Base-by-base conservation (phyloP, 2,888 invertebrate genomes). In the Priocnemis perturbator region DNA sequence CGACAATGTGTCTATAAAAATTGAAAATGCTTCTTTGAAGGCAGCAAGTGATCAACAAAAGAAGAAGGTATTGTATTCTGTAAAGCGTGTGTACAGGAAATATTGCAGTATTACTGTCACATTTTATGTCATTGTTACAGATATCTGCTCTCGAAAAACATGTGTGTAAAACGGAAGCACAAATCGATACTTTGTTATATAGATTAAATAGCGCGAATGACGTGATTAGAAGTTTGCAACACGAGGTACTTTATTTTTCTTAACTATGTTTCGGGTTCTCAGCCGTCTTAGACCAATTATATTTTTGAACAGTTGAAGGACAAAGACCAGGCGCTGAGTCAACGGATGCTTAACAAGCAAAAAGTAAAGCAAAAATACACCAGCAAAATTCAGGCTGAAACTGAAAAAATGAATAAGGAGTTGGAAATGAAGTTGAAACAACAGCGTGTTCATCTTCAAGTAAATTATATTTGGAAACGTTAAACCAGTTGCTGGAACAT, bases 381-480 rank as follows among this genome's bases (percentile, higher is more conserved):
- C 59, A 86, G 77, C 37, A 89, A 89, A 76, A 91, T 95, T 48
- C 94, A 93, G 0, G 91, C 92, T 0, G 94, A 95, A 85, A 93
- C 93, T 70, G 95, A 95, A 74, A 95, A 93, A 85, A 90, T 92
- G 85, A 93, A 92, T 11, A 92, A 93, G 60, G 94, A 95, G 86
- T 90, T 94, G 17, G 92, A 93, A 73, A 87, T 86, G 1, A 92
- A 92, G 82, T 81, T 93, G 62, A 89, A 91, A 0, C 89, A 91
- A 69, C 92, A 93, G 77, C 89, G 91, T n/a, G 90, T 91, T 26
- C 91, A 91, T 73, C 82, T 91, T 64, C 89, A 89, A 75, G 90
- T 91, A 50, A 50, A 50, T 50, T 17, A 1, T 4, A 17, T 11
- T 50, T 17, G 3, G 17, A n/a, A 50, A 9, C 50, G 19, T 17